A percentile compares a stretch with the other conserved stretches of the same genome.
Evolutionary conservation across 2,797 vertebrate species (phyloP).

Genomic region (Anolis apletophallus): DNA sequence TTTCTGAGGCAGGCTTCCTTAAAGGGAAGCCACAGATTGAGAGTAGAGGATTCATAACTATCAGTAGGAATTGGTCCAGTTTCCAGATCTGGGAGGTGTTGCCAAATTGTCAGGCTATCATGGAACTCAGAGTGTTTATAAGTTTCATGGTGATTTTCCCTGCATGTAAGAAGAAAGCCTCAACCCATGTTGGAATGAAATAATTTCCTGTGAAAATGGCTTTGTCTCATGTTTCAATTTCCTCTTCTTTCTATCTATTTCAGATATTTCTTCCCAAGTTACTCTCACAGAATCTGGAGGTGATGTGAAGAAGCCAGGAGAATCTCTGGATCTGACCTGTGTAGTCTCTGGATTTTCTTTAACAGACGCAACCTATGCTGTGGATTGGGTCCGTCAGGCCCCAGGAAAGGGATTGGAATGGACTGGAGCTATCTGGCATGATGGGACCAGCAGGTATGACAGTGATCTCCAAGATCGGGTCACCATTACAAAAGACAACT

Average conservation of each 20-base stretch:
- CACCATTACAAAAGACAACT: slow-evolving; percentile 8
- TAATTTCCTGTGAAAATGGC: background rate
- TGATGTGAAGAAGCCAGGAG: background rate
- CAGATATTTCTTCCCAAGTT: background rate
- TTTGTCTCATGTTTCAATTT: background rate
- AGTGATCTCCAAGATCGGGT: background rate
- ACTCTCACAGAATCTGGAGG: background rate
- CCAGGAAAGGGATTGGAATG: background rate
- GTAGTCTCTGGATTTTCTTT: background rate
- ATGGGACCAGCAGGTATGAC: background rate
- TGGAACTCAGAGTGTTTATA: background rate
- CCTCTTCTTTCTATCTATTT: background rate
- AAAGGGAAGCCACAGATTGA: background rate
- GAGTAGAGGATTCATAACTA: background rate
- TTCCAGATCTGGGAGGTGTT: background rate
- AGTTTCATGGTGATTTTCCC: background rate
- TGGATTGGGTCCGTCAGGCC: rapidly evolving
- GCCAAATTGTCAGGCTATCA: background rate
- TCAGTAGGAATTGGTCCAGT: background rate
- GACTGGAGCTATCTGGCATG: background rate
- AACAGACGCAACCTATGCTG: rapidly evolving
- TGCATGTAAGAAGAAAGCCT: background rate
- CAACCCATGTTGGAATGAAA: too few species aligned
- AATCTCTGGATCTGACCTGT: background rate
- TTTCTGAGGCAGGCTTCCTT: background rate